Evolutionary conservation across 23 tunicate genomes (phyloP).

Genomic region (Halocynthia aurantium): DNA sequence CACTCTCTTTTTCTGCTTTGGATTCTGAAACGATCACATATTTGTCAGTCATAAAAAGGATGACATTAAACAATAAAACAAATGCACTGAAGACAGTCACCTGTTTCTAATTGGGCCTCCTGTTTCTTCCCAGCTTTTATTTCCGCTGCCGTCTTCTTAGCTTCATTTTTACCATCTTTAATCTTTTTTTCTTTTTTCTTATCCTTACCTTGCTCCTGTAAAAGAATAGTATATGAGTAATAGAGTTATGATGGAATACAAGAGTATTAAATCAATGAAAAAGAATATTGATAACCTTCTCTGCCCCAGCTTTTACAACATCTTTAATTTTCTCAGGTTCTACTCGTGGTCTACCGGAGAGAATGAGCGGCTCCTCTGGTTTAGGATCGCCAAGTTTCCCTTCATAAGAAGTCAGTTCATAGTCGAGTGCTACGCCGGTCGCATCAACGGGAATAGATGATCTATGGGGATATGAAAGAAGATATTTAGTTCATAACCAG

Average conservation of each 20-base stretch:
- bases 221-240: background rate
- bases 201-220: background rate
- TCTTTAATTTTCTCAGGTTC: conserved; percentile 75
- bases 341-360: conserved; percentile 30
- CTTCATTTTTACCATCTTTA: background rate
- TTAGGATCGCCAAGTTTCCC: conserved; percentile 75
- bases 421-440: conserved; percentile 5
- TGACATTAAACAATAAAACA: too few species aligned
- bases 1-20: too few species aligned
- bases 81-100: too few species aligned
- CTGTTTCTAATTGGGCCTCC: too few species aligned
- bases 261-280: background rate
- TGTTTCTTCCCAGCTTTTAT: background rate
- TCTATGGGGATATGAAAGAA: background rate
- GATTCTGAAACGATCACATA: too few species aligned
- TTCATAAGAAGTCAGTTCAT: conserved; percentile 46
- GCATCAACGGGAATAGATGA: conserved; percentile 26
- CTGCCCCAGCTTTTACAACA: background rate
- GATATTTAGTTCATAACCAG: background rate
- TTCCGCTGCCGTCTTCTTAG: conserved; percentile 1
- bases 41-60: too few species aligned
- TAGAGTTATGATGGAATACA: background rate
- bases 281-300: background rate
- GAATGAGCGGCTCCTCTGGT: conserved; percentile 61
- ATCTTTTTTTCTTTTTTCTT: background rate